Conservation (phyloP, 37 sponge, comb jelly and placozoan species). For the Lycopodina hypogea region DNA sequence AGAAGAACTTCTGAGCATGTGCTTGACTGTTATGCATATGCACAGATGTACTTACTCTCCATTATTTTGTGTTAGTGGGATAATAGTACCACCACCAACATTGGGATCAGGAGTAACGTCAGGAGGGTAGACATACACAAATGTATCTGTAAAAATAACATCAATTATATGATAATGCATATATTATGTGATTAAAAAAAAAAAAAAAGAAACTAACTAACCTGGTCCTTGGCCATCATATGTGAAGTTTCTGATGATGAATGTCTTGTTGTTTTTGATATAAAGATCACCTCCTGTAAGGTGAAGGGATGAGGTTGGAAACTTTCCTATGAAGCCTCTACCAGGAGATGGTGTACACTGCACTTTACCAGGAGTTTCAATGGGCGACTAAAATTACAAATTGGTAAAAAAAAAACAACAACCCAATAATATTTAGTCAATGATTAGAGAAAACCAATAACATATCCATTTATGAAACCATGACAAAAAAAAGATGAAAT, state of each 20-base stretch:
- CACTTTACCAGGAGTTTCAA: too few relatives aligned
- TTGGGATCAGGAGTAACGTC: background rate
- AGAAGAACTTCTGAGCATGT: too few relatives aligned
- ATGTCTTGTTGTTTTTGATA: constrained; percentile 2
- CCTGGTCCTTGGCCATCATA: constrained; percentile 33
- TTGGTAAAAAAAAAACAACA: too few relatives aligned
- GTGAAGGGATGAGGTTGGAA: constrained; percentile 8
- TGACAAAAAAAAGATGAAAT: too few relatives aligned
- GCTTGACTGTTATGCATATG: background rate
- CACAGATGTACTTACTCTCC: background rate
- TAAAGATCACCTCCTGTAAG: constrained; percentile 4
- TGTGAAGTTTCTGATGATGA: constrained; percentile 13
- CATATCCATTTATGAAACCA: too few relatives aligned
- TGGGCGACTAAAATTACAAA: too few relatives aligned
- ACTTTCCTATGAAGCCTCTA: background rate
- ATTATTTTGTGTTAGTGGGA: background rate
- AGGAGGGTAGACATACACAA: constrained; percentile 26
- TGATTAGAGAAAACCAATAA: too few relatives aligned
- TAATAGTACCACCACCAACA: constrained; percentile 3
- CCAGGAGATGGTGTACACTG: constrained; percentile 17
- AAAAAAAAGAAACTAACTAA: background rate
- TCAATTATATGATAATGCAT: constrained; percentile 5
- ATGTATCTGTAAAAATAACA: constrained; percentile 1
- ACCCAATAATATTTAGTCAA: too few relatives aligned
- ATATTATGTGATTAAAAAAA: background rate